Base-by-base conservation (phyloP, 2,113 vertebrate genomes). In the Sardina pilchardus region DNA sequence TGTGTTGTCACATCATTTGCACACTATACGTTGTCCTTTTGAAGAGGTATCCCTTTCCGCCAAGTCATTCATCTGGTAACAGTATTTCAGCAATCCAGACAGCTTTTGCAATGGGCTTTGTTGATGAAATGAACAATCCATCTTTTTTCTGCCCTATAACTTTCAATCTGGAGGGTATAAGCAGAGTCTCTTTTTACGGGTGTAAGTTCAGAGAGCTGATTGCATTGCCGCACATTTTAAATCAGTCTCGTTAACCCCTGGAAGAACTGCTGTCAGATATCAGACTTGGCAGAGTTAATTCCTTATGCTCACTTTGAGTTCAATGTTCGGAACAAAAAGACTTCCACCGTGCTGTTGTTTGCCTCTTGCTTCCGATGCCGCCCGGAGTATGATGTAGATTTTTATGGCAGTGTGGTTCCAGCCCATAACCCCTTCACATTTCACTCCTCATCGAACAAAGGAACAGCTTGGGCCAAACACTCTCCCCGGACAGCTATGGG, bases 381-480 rank as follows among this genome's bases (percentile, higher is more conserved):
- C 63, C 4, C 71, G 16, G 26, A 43, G 67, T 84, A 44, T 75
- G 24, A 84, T 45, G 67, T 71, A 6, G 59, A 75, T 84, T 78
- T 78, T 71, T 67, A 84, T 45, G 59, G 67, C 12, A n/a, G 10
- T 30, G 83, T 71, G 21, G 59, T 84, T 84, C 36, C 83, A 84
- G 59, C 9, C 42, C 17, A 44, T 71, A 84, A 39, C 56, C 42
- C 56, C 36, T 43, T 44, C 42, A 17, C 30, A 78, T 78, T 84
- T 75, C 59, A 84, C 59, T 84, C n/a, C 10, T 78, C 83, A 47
- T 75, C 67, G 83, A 71, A 26, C 83, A 75, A 47, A 34, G 67
- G n/a, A 26, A 78, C 12, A 36, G 14, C 30, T 12, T 78, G 71
- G 71, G 71, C 26, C 30, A 30, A 78, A 36, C 71, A 78, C 10